phyloP scores from a whole-genome alignment of 92 coral and sea anemone genomes.

The Plumapathes pennacea region DNA sequence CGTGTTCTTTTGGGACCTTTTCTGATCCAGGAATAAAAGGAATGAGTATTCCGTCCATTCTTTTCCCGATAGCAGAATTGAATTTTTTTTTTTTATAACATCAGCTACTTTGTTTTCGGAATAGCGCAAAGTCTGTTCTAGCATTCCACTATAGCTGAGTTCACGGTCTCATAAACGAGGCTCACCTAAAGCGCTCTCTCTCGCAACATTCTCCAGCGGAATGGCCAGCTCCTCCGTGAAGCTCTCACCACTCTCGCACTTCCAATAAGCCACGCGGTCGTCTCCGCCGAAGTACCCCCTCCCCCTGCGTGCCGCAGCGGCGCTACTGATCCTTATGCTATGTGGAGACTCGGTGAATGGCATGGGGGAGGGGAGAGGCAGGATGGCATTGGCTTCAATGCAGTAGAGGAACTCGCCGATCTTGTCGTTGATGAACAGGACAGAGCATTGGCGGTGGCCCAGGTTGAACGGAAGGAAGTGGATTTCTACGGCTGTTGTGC shows the following conservation, averaged over 20 bases:
- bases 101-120: too few species aligned
- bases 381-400: constrained; percentile 83
- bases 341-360: constrained; percentile 82
- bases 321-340: constrained; percentile 90
- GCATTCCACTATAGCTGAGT: too few species aligned
- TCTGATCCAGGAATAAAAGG: too few species aligned
- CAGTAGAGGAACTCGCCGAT: constrained; percentile 97
- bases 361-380: constrained; percentile 91
- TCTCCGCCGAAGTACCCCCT: constrained; percentile 94
- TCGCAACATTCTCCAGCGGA: constrained; percentile 71
- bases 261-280: constrained; percentile 97
- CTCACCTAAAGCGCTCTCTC: constrained; percentile 93
- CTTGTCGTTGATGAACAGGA: constrained; percentile 89
- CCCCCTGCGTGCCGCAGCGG: constrained; percentile 87
- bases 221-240: constrained; percentile 84
- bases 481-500: constrained; percentile 69
- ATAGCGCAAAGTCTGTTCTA: too few species aligned
- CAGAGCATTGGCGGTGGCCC: constrained; percentile 94
- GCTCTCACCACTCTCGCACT: constrained; percentile 78
- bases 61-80: too few species aligned
- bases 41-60: too few species aligned
- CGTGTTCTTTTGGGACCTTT: too few species aligned
- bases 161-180: too few species aligned
- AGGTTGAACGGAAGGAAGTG: constrained; percentile 89
- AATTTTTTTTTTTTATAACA: too few species aligned